phyloP scores from a whole-genome alignment of 2,797 vertebrate species.

The Corythornis leucogaster region DNA sequence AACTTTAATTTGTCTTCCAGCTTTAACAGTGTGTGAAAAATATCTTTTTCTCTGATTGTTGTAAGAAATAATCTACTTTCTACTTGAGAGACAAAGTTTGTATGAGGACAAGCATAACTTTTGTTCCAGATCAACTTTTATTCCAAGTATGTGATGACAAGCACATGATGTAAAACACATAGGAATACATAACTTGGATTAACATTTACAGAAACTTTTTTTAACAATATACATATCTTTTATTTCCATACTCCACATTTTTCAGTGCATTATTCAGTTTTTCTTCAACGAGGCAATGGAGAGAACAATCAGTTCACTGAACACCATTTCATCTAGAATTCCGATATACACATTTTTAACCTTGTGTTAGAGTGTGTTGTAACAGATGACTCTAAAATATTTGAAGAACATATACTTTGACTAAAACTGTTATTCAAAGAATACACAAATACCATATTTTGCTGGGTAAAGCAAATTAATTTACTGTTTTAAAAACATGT shows the following conservation, averaged over 20 bases:
- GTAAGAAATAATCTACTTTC: neutral
- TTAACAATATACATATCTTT: neutral
- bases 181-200: slow-evolving; percentile 9
- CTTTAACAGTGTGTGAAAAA: neutral
- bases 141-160: neutral
- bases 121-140: neutral
- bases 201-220: neutral
- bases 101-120: neutral
- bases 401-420: neutral
- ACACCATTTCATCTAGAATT: neutral
- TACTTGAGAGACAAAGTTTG: neutral
- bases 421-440: slow-evolving; percentile 1
- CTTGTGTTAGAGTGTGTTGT: neutral
- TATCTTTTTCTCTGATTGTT: neutral
- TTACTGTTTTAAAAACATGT: neutral
- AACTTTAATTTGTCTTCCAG: neutral
- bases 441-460: neutral
- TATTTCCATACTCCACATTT: neutral
- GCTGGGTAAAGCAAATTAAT: neutral
- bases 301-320: neutral
- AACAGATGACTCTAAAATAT: neutral
- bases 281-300: neutral
- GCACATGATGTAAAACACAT: neutral
- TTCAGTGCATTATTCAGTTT: neutral
- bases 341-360: neutral